Percentiles rank a stretch among this genome's conserved stretches.
phyloP scores from a whole-genome alignment of 2,888 invertebrate genomes.

The Drosophila neonasuta region DNA sequence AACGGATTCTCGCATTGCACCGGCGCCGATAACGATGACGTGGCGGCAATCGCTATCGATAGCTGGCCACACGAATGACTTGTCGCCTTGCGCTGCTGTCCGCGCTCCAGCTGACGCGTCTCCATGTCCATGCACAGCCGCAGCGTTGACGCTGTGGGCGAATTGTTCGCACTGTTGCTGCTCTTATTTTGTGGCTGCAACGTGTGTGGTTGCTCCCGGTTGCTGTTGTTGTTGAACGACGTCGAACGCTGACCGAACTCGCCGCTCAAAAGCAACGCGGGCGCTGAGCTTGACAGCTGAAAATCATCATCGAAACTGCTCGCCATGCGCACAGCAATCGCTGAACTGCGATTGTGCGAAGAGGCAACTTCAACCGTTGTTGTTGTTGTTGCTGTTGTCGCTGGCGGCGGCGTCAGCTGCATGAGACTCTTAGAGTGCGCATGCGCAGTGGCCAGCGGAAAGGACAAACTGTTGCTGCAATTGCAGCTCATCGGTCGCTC shows the following conservation, averaged over 20 bases:
- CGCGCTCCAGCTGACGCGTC: constrained; percentile 20
- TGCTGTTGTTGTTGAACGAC: too few relatives aligned
- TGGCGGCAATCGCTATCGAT: constrained; percentile 32
- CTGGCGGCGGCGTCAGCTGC: constrained; percentile 26
- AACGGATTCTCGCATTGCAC: constrained; percentile 64
- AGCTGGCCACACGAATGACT: constrained; percentile 65
- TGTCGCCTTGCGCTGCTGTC: constrained; percentile 36
- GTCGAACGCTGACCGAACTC: constrained; percentile 44
- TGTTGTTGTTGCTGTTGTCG: neutral
- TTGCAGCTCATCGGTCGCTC: constrained; percentile 81
- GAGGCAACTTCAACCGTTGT: too few relatives aligned
- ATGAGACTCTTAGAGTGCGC: constrained; percentile 63
- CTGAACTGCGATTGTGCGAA: neutral
- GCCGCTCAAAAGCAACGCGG: constrained; percentile 71
- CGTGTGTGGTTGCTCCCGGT: neutral
- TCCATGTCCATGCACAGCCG: constrained; percentile 67
- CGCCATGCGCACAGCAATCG: neutral
- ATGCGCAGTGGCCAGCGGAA: constrained; percentile 36
- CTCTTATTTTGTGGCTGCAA: constrained; percentile 4
- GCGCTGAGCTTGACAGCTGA: constrained; percentile 77
- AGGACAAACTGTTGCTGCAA: constrained; percentile 56
- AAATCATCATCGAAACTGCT: constrained; percentile 72
- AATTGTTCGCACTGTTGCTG: constrained; percentile 48
- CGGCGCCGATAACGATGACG: constrained; percentile 63
- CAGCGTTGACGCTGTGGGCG: constrained; percentile 73